Evolutionary conservation across 2,888 invertebrate species (phyloP).

Genomic region (Subacronicta megacephala): DNA sequence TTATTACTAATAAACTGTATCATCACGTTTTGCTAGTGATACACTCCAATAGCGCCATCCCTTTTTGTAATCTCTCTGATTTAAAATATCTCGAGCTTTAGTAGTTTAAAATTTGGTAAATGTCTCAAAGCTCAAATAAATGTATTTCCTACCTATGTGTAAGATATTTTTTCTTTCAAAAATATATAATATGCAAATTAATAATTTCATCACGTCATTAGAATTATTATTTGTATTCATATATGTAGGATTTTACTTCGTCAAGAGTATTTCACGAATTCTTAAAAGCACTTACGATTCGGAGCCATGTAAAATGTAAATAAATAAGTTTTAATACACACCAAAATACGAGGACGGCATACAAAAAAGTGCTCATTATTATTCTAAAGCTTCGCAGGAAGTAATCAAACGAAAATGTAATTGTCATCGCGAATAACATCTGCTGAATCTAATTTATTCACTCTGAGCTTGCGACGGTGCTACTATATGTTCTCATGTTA

Average conservation of each 20-base stretch:
- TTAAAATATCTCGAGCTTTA: no score
- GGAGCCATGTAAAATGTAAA: not conserved
- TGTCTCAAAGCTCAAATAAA: no score
- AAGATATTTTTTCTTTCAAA: no score
- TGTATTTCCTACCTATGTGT: no score
- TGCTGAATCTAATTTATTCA: constrained; percentile 71
- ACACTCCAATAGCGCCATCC: no score
- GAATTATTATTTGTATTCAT: not conserved
- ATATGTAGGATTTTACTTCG: no score
- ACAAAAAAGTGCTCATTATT: constrained; percentile 67
- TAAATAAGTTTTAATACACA: constrained; percentile 4
- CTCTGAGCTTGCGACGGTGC: constrained; percentile 37
- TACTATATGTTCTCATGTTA: constrained; percentile 27
- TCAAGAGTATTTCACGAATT: not conserved
- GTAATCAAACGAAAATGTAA: constrained; percentile 75
- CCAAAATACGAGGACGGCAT: constrained; percentile 29
- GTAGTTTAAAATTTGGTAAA: no score
- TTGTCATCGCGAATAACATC: constrained; percentile 75
- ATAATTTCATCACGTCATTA: no score
- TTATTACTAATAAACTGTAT: no score
- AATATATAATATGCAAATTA: no score
- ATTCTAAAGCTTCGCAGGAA: constrained; percentile 66
- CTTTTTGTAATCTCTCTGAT: no score
- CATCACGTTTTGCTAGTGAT: no score
- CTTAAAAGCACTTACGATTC: not conserved